Base-by-base conservation (phyloP, 2,888 invertebrate species). In the Mystacides longicornis region DNA sequence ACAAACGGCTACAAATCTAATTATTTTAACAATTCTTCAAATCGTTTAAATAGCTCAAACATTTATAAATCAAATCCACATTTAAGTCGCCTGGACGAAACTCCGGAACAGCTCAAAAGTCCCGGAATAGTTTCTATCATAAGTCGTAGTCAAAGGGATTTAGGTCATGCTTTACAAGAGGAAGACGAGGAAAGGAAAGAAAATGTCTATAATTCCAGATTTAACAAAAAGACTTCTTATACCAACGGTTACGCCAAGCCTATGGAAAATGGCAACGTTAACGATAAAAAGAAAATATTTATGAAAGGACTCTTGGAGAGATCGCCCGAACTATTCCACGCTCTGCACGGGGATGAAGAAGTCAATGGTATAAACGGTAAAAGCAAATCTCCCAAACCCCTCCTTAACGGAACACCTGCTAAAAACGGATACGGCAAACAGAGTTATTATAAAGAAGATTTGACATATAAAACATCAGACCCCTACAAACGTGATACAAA, bases 81-180 rank as follows among this genome's bases (percentile, higher is more conserved):
- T 67, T 72, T 90, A 47, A 85, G 84, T 65, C 77, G 82, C 19
- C 71, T 87, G 49, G 82, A 85, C 62, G 86, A 86, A 66, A 82
- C 81, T 7, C 85, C 85, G 0, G 83, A 81, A 60, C 83, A 87
- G 54, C 72, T 89, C 7, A 90, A 91, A 68, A 91, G 90, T 68
- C 92, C 92, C 0, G 89, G 90, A 42, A 86, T 93, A 62, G 86
- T 93, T 37, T 89, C 90, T 55, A 87, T 89, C 62, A 87, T 92
- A 59, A 90, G 87, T 67, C 81, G 91, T 61, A 90, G 90, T 69
- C 89, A 89, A 67, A 81, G 85, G 59, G 90, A 91, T 68, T 71
- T 91, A 22, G 81, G 84, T 22, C 84, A 83, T 65, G 82, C 83
- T 7, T 75, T 77, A 1, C 77, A 76, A 2, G 68, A 75, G 16